A percentile compares a stretch with the other conserved stretches of the same genome.
Evolutionary conservation across 2,113 vertebrate genomes (phyloP).

Genomic region (Nanorana parkeri): DNA sequence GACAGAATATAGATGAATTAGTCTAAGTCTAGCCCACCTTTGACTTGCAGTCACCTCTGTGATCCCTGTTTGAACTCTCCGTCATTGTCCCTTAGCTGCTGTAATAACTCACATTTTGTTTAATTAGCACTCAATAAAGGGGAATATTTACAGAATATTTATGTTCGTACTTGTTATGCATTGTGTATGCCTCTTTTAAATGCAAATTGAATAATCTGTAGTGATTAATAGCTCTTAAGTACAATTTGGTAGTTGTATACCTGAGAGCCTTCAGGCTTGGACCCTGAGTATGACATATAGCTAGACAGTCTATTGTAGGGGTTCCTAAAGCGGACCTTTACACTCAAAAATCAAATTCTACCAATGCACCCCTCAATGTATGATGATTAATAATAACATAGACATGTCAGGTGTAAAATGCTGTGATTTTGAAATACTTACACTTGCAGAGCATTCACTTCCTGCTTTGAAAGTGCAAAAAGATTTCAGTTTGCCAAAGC

Average conservation of each 20-base stretch:
- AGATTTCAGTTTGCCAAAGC: too few species aligned
- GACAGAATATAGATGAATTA: background rate
- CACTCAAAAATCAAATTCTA: too few species aligned
- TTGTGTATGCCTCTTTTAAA: slow-evolving; percentile 49
- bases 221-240: slow-evolving; percentile 12
- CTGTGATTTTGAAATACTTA: too few species aligned
- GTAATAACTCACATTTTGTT: slow-evolving; percentile 51
- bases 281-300: too few species aligned
- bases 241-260: background rate
- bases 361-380: too few species aligned
- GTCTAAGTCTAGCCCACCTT: slow-evolving; percentile 12
- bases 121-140: slow-evolving; percentile 52
- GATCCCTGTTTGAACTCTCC: slow-evolving; percentile 33
- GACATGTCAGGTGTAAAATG: too few species aligned
- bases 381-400: too few species aligned
- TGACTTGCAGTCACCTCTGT: slow-evolving; percentile 28
- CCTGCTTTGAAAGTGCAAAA: too few species aligned
- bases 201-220: background rate
- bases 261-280: too few species aligned
- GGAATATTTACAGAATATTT: slow-evolving; percentile 47
- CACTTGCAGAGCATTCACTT: too few species aligned
- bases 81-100: slow-evolving; percentile 40
- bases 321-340: too few species aligned
- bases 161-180: slow-evolving; percentile 45
- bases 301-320: too few species aligned